Evolutionary conservation across 1,140 invertebrate genomes (phyloP).

Genomic region (Drosophila kikkawai): DNA sequence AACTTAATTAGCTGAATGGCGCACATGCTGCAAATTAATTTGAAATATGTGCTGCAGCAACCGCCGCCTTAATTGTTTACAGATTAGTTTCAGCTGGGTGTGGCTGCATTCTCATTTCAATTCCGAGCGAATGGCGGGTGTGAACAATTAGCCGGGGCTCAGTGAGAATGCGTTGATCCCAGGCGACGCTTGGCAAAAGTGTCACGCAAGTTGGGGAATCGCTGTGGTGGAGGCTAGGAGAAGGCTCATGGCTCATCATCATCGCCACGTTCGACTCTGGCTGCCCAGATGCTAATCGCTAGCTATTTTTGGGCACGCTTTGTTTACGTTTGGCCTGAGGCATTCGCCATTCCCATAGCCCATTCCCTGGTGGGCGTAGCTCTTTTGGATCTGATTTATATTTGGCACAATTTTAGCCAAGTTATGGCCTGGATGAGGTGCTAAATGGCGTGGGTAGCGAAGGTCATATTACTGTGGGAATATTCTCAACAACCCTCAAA

Average conservation of each 20-base stretch:
- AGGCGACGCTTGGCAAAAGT: constrained; percentile 60
- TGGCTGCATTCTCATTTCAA: constrained; percentile 35
- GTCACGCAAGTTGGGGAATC: constrained; percentile 64
- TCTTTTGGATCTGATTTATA: constrained; percentile 50
- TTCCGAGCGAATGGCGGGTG: constrained; percentile 46
- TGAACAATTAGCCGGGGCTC: constrained; percentile 69
- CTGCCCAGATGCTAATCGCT: constrained; percentile 61
- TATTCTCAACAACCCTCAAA: constrained; percentile 12
- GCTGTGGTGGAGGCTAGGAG: background rate
- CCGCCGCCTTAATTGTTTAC: constrained; percentile 68
- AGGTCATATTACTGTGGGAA: constrained; percentile 22
- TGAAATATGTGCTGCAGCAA: constrained; percentile 51
- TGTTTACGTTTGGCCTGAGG: constrained; percentile 57
- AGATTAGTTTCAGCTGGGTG: constrained; percentile 77
- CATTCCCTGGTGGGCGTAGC: constrained; percentile 52
- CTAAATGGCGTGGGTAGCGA: constrained; percentile 33
- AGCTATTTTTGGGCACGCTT: constrained; percentile 77
- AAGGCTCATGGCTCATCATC: constrained; percentile 47
- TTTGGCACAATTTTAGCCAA: constrained; percentile 58
- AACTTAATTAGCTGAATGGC: constrained; percentile 70
- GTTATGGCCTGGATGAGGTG: constrained; percentile 24
- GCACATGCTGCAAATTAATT: constrained; percentile 77
- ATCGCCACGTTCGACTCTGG: constrained; percentile 60
- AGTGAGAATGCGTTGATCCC: constrained; percentile 42
- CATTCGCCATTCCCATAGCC: constrained; percentile 38